A percentile compares a stretch with the other conserved stretches of the same genome.
These are phyloP conservation scores for Ophthalmotilapia sp. DNA, from an alignment of 2,113 vertebrate genomes.

Conservation along the genomic window DNA sequence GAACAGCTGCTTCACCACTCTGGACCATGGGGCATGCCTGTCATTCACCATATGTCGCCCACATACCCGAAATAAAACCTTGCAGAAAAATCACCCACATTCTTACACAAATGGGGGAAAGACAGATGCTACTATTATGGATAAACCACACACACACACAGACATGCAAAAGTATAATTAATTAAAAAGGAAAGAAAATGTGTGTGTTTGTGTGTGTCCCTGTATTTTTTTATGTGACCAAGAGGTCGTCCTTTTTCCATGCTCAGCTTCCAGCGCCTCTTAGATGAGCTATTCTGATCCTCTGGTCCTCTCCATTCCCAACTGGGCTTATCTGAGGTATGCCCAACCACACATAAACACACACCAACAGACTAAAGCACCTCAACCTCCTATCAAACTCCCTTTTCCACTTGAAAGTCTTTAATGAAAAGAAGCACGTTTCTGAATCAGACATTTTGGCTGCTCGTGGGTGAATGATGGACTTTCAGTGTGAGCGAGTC, in stretches of 20 bases:
- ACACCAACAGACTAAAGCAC: neutral
- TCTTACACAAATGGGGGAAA: conserved; percentile 22
- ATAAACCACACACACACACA: neutral
- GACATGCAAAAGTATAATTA: neutral
- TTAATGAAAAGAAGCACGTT: neutral
- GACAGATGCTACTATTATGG: neutral
- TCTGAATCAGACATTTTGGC: neutral
- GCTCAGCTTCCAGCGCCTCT: conserved; percentile 36
- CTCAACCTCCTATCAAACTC: neutral
- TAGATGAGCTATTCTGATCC: conserved; percentile 65
- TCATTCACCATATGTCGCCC: conserved; percentile 59
- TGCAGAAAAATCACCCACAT: conserved; percentile 24
- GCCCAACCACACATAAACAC: neutral
- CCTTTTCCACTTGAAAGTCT: conserved; percentile 9
- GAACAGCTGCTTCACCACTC: conserved; percentile 58
- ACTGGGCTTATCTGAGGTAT: conserved; percentile 55
- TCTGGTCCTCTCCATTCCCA: conserved; percentile 17
- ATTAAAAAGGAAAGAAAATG: neutral
- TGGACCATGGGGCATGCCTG: conserved; percentile 30
- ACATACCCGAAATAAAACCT: conserved; percentile 64
- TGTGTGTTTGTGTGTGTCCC: neutral
- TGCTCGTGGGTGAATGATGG: neutral
- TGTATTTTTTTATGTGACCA: conserved; percentile 12
- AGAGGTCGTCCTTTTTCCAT: conserved; percentile 35
- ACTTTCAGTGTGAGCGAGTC: conserved; percentile 14